Conservation (phyloP, 2,113 vertebrate genomes). For the Ceuthmochares aereus region DNA sequence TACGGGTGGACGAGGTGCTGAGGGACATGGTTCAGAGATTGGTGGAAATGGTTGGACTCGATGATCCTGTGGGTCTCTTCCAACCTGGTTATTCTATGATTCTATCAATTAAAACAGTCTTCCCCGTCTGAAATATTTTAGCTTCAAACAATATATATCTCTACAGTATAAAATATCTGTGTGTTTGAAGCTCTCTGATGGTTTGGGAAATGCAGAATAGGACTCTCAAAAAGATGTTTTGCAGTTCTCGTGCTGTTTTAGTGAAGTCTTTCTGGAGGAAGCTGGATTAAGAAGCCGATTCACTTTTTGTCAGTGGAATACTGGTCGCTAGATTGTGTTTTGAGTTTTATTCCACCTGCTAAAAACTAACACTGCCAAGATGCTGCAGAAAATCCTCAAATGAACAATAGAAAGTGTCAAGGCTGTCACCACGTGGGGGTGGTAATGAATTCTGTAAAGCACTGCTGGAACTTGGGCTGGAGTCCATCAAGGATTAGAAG, state of each 20-base stretch:
- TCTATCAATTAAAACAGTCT: not conserved
- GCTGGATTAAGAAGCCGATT: not conserved
- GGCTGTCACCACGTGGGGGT: slow-evolving; percentile 18
- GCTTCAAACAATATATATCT: not conserved
- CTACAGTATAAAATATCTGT: not conserved
- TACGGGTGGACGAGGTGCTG: no score
- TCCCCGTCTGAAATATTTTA: not conserved
- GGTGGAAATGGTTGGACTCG: no score
- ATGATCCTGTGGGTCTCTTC: no score
- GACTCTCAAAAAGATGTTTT: not conserved
- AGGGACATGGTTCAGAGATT: no score
- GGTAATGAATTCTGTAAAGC: not conserved
- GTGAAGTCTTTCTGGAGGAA: not conserved
- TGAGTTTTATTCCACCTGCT: slow-evolving; percentile 7
- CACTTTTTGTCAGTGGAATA: not conserved
- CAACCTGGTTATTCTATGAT: no score
- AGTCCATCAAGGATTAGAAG: not conserved
- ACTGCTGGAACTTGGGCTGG: not conserved
- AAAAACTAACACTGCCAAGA: not conserved
- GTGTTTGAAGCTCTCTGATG: not conserved
- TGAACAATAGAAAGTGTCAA: slow-evolving; percentile 27
- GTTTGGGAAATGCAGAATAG: rapidly evolving
- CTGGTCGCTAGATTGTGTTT: not conserved
- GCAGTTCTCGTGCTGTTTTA: not conserved
- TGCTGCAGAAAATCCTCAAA: not conserved